phyloP scores from a whole-genome alignment of 2,113 vertebrate genomes.

The Emydocephalus ijimae region DNA sequence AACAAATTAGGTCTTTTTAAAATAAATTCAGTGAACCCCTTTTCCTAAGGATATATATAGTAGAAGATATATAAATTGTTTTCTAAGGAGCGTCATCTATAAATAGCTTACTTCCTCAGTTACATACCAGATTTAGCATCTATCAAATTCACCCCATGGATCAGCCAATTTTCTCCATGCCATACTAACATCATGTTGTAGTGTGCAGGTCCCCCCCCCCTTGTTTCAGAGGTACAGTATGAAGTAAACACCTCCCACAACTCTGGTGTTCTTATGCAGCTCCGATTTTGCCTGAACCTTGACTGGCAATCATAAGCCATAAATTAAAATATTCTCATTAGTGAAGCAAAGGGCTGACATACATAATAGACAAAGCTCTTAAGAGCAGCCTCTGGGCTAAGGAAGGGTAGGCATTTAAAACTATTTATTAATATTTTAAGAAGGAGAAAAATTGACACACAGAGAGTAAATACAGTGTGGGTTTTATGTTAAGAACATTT shows the following conservation, averaged over 20 bases:
- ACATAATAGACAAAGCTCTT: slow-evolving; percentile 14
- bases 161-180: not conserved
- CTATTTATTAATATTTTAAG: slow-evolving; percentile 32
- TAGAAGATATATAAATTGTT: not conserved
- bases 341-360: slow-evolving; percentile 21
- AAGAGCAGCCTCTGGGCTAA: not conserved
- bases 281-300: slow-evolving; percentile 33
- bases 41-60: not conserved
- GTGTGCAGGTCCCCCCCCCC: not conserved
- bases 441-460: slow-evolving; percentile 7
- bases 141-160: not conserved
- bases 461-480: slow-evolving; percentile 59
- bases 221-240: slow-evolving; percentile 11
- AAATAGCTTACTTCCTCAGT: not conserved
- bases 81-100: not conserved
- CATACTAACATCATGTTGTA: not conserved
- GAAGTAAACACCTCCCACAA: slow-evolving; percentile 6
- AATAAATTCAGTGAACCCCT: not conserved
- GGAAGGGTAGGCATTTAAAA: slow-evolving; percentile 19
- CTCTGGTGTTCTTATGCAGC: not conserved
- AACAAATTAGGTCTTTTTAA: not conserved
- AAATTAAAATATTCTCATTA: slow-evolving; percentile 36
- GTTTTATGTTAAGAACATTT: slow-evolving; percentile 72
- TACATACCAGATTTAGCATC: not conserved
- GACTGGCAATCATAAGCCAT: slow-evolving; percentile 34